Evolutionary conservation across 2,888 invertebrate species (phyloP), one percentile per base, ranked within the genome.

Genomic region (Latheticus oryzae): DNA sequence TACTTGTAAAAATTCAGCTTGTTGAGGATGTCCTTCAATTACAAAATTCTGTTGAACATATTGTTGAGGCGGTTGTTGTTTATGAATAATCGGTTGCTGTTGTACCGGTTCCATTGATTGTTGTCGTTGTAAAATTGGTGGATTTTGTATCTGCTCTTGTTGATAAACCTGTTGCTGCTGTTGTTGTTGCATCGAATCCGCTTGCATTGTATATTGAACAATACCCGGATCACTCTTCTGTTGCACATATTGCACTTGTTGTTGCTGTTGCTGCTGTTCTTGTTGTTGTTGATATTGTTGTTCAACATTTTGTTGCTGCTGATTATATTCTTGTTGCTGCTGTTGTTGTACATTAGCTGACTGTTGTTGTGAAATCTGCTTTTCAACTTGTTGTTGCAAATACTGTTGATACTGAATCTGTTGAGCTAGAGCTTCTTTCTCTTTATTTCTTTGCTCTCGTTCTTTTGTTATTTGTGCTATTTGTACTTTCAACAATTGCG

Each of bases 401-500:
- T 82, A 80, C 57, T 82, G 81, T 66, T 84, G 82, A 66, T 84
- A 84, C 59, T 83, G 80, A 66, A 84, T 78, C 56, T 84, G 84
- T 62, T 85, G 85, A 15, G 56, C 58, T 4, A 83, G 73, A 1
- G 77, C 73, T 66, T 79, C 76, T 48, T 79, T 76, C 51, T 79
- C 78, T 61, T 78, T 78, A 28, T 73, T 75, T 42, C 77, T 75
- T 58, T 83, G 84, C 58, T 85, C 84, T 80, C 86, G 64, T 81
- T 61, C 87, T 83, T 79, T 86, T 74, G 77, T 83, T 5, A 93
- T 83, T 66, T 88, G 86, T 65, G 87, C 85, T 51, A 95, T 88
- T 76, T 97, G 95, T 15, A 93, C 93, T 77, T 93, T 91, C 62
- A 98, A 85, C 77, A 97, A 86, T 74, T 95, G 94, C 58, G 90